phyloP scores from a whole-genome alignment of 2,888 invertebrate genomes.

The Monoplex corrugatus region DNA sequence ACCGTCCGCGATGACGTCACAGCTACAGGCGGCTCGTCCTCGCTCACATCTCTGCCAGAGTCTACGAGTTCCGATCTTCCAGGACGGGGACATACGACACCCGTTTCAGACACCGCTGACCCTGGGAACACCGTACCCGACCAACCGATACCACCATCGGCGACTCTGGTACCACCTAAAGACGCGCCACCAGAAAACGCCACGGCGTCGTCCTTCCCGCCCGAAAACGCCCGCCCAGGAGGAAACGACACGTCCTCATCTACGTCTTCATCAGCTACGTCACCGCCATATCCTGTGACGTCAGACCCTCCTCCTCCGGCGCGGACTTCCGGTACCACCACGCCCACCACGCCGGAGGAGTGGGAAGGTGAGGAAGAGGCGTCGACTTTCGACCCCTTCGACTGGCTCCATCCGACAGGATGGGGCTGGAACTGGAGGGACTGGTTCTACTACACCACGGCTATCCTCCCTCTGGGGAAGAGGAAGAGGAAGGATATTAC shows the following conservation, averaged over 20 bases:
- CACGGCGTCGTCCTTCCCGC: not conserved
- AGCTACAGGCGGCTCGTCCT: too few species aligned
- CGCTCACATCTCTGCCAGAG: too few species aligned
- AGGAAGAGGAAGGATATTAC: constrained; percentile 11
- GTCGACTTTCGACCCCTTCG: constrained; percentile 29
- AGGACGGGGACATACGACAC: not conserved
- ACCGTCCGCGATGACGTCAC: too few species aligned
- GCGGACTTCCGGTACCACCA: not conserved
- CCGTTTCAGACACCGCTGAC: not conserved
- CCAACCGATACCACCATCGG: not conserved
- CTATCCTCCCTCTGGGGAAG: not conserved
- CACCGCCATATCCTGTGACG: constrained; percentile 9
- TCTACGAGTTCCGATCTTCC: not conserved
- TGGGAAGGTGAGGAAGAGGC: constrained; percentile 4
- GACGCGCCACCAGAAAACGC: not conserved
- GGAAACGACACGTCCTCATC: not conserved
- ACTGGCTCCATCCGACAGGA: not conserved
- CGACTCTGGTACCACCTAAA: not conserved
- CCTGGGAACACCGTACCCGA: not conserved
- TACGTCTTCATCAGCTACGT: constrained; percentile 6
- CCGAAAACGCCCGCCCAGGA: not conserved
- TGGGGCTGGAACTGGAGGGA: constrained; percentile 5
- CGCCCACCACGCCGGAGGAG: not conserved
- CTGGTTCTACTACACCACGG: not conserved
- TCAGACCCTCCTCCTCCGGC: not conserved